Evolutionary conservation across 2,797 vertebrate species (phyloP).

Genomic region (Cetoscarus ocellatus): DNA sequence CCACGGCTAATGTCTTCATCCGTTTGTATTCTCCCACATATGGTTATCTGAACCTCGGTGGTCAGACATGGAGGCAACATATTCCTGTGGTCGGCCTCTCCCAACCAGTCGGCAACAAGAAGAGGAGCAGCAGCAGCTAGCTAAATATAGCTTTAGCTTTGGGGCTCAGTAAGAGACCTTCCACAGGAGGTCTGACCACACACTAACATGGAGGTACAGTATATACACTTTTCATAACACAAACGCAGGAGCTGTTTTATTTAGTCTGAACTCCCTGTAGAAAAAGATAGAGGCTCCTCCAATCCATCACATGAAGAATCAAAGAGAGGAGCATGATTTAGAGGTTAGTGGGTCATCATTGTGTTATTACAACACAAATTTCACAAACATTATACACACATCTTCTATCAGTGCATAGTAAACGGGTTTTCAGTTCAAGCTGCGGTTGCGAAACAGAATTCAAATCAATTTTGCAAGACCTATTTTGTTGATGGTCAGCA

Average conservation of each 20-base stretch:
- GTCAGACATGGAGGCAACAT: conserved; percentile 78
- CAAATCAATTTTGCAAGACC: background rate
- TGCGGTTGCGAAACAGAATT: conserved; percentile 1
- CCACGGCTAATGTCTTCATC: conserved; percentile 67
- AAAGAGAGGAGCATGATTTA: conserved; percentile 19
- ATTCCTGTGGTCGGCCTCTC: conserved; percentile 76
- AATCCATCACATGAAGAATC: conserved; percentile 26
- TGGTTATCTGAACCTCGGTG: conserved; percentile 75
- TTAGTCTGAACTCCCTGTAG: conserved; percentile 17
- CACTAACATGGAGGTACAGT: conserved; percentile 25
- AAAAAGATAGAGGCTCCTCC: conserved; percentile 17
- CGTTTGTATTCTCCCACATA: conserved; percentile 71
- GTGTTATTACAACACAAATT: conserved; percentile 44
- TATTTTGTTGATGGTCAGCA: too few relatives aligned
- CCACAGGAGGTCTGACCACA: conserved; percentile 64
- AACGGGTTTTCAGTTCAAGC: background rate
- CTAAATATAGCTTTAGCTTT: conserved; percentile 76
- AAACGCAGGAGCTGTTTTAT: conserved; percentile 29
- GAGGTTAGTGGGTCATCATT: conserved; percentile 48
- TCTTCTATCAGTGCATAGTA: conserved; percentile 34
- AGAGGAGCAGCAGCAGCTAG: conserved; percentile 29
- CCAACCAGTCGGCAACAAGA: conserved; percentile 68
- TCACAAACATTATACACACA: conserved; percentile 40
- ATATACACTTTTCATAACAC: conserved; percentile 12
- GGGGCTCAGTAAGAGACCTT: conserved; percentile 67